Conservation (phyloP, 2,888 invertebrate genomes). For the Tinea semifulvella region DNA sequence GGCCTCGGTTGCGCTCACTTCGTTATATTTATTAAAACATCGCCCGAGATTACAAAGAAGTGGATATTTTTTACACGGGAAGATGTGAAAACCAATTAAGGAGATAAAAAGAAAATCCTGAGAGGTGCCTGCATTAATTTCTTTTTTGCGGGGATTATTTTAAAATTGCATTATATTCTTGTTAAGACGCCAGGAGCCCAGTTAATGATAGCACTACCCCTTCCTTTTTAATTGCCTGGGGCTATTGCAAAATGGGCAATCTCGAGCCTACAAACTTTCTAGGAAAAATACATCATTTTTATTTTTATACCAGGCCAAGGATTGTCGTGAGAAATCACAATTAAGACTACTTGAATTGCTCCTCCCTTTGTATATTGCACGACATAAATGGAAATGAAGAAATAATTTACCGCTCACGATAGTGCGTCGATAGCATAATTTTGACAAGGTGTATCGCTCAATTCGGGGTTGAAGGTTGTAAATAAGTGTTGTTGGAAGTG, state of each 20-base stretch:
- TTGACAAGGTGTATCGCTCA: slow-evolving; percentile 56
- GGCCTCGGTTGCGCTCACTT: slow-evolving; percentile 40
- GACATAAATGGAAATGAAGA: slow-evolving; percentile 43
- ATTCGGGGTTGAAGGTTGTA: slow-evolving; percentile 52
- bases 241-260: slow-evolving; percentile 64
- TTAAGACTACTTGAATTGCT: not conserved
- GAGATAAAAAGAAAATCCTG: slow-evolving; percentile 65
- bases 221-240: slow-evolving; percentile 63
- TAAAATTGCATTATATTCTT: slow-evolving; percentile 68
- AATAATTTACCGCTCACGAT: slow-evolving; percentile 52
- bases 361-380: not conserved
- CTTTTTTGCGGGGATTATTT: slow-evolving; percentile 67
- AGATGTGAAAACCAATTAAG: slow-evolving; percentile 69
- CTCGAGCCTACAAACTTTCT: not conserved
- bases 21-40: slow-evolving; percentile 68
- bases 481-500: slow-evolving; percentile 62
- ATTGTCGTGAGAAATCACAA: slow-evolving; percentile 3
- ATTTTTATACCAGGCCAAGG: not conserved
- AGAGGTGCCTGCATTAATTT: slow-evolving; percentile 67
- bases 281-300: not conserved
- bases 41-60: slow-evolving; percentile 66
- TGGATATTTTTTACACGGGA: slow-evolving; percentile 65
- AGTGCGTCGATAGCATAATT: slow-evolving; percentile 51
- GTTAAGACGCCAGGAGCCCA: slow-evolving; percentile 60
- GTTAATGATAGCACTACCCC: slow-evolving; percentile 64